These are phyloP conservation scores for Poecilia wingei DNA, from an alignment of 2,797 vertebrate genomes.

Conservation along the genomic window DNA sequence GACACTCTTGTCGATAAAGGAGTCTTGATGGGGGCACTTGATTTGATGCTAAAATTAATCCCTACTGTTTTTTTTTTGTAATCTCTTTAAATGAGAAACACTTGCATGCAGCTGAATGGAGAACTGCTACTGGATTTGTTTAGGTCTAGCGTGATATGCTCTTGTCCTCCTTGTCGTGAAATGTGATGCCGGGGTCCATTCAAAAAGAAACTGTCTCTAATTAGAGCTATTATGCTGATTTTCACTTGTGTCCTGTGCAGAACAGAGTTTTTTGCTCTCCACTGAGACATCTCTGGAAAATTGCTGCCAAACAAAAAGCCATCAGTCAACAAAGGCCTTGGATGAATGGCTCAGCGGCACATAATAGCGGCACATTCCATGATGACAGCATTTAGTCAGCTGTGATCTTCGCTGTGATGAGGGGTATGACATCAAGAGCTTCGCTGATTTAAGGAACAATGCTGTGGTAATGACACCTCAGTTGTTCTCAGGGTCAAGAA, in stretches of 20 bases:
- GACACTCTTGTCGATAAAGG: constrained; percentile 54
- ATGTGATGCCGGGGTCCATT: constrained; percentile 85
- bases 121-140: constrained; percentile 75
- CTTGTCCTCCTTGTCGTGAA: constrained; percentile 79
- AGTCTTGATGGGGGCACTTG: constrained; percentile 75
- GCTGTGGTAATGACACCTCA: constrained; percentile 22
- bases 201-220: constrained; percentile 85
- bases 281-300: constrained; percentile 65
- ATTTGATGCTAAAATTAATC: constrained; percentile 76
- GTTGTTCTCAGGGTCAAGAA: constrained; percentile 10
- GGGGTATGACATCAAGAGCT: constrained; percentile 51
- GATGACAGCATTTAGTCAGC: constrained; percentile 72
- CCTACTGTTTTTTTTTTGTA: constrained; percentile 53
- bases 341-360: constrained; percentile 68
- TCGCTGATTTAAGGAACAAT: constrained; percentile 43
- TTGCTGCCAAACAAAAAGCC: constrained; percentile 79
- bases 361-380: constrained; percentile 70
- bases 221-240: constrained; percentile 92
- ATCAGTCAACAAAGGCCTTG: constrained; percentile 74
- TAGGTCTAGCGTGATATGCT: constrained; percentile 80
- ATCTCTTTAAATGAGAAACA: constrained; percentile 74
- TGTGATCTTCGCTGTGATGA: constrained; percentile 57
- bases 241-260: constrained; percentile 84
- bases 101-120: constrained; percentile 70
- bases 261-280: constrained; percentile 80